Evolutionary conservation across 1,140 invertebrate genomes (phyloP).

Genomic region (Laodelphax striatellus): DNA sequence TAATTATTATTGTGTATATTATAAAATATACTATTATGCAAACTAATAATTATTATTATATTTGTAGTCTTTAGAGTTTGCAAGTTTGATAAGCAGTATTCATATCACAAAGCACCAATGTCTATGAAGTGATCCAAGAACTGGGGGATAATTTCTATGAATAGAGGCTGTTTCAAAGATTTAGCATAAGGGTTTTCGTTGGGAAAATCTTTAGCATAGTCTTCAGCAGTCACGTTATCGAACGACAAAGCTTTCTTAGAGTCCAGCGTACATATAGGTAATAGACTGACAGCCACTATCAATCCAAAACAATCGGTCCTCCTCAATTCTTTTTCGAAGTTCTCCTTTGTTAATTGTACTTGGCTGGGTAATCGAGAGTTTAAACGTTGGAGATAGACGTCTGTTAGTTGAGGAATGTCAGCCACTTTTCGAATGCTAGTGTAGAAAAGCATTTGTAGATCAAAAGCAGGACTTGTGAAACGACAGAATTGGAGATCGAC

Average conservation of each 20-base stretch:
- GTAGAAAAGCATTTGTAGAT: slow-evolving; percentile 17
- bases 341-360: neutral
- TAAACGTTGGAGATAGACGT: slow-evolving; percentile 1
- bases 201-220: neutral
- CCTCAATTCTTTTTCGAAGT: neutral
- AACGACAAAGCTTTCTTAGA: neutral
- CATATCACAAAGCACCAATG: neutral
- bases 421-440: neutral
- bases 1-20: too few relatives aligned
- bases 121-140: neutral
- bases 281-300: neutral
- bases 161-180: neutral
- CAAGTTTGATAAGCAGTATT: too few relatives aligned
- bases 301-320: neutral
- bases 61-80: too few relatives aligned
- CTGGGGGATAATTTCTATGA: neutral
- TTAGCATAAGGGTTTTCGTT: neutral
- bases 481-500: slow-evolving; percentile 15
- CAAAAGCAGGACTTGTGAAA: slow-evolving; percentile 13
- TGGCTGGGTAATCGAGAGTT: neutral
- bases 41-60: too few relatives aligned
- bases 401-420: neutral
- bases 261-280: neutral
- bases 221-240: neutral
- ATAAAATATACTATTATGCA: too few relatives aligned